Conservation (phyloP, 2,888 invertebrate genomes). For the Folsomia manolachei region DNA sequence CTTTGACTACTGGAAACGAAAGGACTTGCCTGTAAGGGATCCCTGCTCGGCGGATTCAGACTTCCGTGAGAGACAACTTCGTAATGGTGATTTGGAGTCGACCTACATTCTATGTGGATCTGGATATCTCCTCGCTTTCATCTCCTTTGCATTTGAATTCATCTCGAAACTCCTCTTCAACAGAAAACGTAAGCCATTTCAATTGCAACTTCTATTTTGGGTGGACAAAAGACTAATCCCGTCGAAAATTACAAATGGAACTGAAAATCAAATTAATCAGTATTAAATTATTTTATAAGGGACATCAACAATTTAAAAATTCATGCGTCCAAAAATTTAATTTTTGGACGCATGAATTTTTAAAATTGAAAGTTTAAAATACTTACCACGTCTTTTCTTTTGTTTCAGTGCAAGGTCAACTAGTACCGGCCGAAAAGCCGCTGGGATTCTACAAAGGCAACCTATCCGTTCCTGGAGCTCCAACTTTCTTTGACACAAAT, state of each 20-base stretch:
- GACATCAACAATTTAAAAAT: too few species aligned
- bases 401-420: conserved; percentile 45
- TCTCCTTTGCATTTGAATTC: conserved; percentile 68
- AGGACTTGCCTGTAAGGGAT: conserved; percentile 68
- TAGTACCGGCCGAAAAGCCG: conserved; percentile 47
- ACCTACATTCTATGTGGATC: conserved; percentile 73
- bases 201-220: neutral
- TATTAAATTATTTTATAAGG: too few species aligned
- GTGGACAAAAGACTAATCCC: neutral
- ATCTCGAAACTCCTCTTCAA: conserved; percentile 39
- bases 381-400: neutral
- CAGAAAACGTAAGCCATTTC: conserved; percentile 41
- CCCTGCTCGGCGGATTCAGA: conserved; percentile 79
- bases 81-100: conserved; percentile 72
- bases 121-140: conserved; percentile 66
- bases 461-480: conserved; percentile 47
- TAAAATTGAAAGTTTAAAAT: conserved; percentile 16
- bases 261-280: too few species aligned
- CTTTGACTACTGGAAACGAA: conserved; percentile 64
- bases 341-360: conserved; percentile 6
- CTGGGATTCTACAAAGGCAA: conserved; percentile 50
- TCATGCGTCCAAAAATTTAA: conserved; percentile 2
- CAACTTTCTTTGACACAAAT: conserved; percentile 50
- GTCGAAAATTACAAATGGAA: too few species aligned
- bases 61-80: conserved; percentile 72